Conservation (phyloP, 2,888 invertebrate species). For the Diarsia rubi region DNA sequence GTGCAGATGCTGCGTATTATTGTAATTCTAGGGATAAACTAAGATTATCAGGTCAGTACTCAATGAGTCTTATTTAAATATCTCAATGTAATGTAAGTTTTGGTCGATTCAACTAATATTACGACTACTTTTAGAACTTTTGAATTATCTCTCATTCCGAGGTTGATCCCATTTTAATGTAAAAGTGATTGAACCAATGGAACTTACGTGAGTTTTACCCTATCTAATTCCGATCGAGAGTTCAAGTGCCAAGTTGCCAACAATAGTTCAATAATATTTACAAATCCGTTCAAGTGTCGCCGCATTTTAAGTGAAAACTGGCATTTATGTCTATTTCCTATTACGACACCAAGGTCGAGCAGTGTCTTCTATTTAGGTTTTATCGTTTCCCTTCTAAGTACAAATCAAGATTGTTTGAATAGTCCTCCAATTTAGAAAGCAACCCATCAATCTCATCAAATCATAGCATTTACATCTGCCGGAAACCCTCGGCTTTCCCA, state of each 20-base stretch:
- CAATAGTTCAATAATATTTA: background rate
- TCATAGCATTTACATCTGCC: slow-evolving; percentile 3
- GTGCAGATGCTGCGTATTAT: slow-evolving; percentile 19
- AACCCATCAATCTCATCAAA: background rate
- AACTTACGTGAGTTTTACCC: too few relatives aligned
- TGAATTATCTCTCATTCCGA: too few relatives aligned
- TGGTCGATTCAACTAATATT: background rate
- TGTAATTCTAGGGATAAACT: background rate
- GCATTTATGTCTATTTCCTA: background rate
- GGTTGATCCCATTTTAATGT: too few relatives aligned
- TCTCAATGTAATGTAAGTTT: background rate
- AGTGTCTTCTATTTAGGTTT: background rate
- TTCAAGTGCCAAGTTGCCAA: background rate
- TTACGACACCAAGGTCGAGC: background rate
- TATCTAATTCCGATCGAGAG: background rate
- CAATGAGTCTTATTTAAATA: too few relatives aligned
- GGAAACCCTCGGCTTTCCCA: slow-evolving; percentile 22
- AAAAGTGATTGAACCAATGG: too few relatives aligned
- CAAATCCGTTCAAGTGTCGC: background rate
- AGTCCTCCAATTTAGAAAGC: background rate
- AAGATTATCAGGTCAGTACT: background rate
- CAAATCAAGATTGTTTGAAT: too few relatives aligned
- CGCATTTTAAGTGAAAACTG: background rate
- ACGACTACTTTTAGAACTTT: too few relatives aligned
- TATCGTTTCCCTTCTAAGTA: background rate